Percentiles rank a stretch among this genome's conserved stretches.
Evolutionary conservation across 2,113 vertebrate genomes (phyloP).

Genomic region (Maccullochella peelii): DNA sequence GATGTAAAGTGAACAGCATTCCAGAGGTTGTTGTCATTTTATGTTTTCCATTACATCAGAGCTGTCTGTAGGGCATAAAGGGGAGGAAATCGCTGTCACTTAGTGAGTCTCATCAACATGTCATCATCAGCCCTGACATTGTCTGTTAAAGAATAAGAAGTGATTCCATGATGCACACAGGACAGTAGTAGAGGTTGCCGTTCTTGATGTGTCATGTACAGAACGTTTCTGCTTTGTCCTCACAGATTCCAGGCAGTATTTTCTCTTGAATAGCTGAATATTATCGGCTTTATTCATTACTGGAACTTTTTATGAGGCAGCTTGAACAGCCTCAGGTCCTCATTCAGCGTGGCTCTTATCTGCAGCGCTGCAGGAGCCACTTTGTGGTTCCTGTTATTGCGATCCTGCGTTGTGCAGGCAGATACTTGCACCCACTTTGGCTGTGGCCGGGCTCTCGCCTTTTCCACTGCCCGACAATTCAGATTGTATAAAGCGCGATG

Average conservation of each 20-base stretch:
- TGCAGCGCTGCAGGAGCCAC: slow-evolving; percentile 76
- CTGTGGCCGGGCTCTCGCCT: slow-evolving; percentile 30
- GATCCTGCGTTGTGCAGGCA: slow-evolving; percentile 52
- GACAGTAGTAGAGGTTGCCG: fast-evolving
- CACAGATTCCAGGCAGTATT: background rate
- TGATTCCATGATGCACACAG: background rate
- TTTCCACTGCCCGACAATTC: slow-evolving; percentile 57
- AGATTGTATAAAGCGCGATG: slow-evolving; percentile 62
- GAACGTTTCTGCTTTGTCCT: slow-evolving; percentile 17
- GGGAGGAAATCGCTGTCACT: slow-evolving; percentile 23
- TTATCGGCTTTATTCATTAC: slow-evolving; percentile 47
- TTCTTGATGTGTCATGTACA: background rate
- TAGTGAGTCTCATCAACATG: slow-evolving; percentile 6
- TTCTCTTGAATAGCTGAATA: slow-evolving; percentile 31
- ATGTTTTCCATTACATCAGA: slow-evolving; percentile 60
- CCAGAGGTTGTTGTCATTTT: slow-evolving; percentile 38
- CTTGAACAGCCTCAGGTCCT: slow-evolving; percentile 42
- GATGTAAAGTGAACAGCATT: slow-evolving; percentile 49
- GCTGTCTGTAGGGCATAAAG: background rate
- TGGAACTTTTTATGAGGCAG: slow-evolving; percentile 38
- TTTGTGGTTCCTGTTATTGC: slow-evolving; percentile 85
- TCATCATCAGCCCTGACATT: slow-evolving; percentile 16
- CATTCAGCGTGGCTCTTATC: slow-evolving; percentile 78
- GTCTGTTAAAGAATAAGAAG: background rate
- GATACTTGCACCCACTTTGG: slow-evolving; percentile 57